Conservation (phyloP, 2,888 invertebrate species). For the Sinelater perroti region DNA sequence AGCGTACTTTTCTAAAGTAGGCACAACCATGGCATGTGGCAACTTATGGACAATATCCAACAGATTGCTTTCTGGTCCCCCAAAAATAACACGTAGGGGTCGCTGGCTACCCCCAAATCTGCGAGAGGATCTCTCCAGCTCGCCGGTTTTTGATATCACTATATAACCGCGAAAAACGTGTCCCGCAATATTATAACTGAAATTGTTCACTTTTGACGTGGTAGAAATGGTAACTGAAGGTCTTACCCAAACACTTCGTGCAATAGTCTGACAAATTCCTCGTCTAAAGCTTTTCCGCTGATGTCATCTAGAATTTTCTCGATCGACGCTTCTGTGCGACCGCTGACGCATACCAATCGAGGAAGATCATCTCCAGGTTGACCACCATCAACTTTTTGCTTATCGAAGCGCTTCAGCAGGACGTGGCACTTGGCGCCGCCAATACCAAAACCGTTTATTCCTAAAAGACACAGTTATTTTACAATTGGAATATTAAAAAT, state of each 20-base stretch:
- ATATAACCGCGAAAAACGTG: constrained; percentile 26
- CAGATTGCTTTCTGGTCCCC: constrained; percentile 3
- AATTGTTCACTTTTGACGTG: constrained; percentile 1
- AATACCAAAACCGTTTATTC: constrained; percentile 92
- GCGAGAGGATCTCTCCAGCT: constrained; percentile 6
- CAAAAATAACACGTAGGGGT: constrained; percentile 15
- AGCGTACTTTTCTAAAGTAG: constrained; percentile 69
- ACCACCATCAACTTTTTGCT: constrained; percentile 67
- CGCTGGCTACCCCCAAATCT: constrained; percentile 6
- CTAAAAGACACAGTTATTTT: no score
- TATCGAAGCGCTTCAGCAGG: constrained; percentile 69
- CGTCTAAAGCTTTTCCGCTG: constrained; percentile 68
- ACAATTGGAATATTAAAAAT: no score
- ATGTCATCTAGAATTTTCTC: constrained; percentile 71
- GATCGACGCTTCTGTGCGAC: constrained; percentile 82
- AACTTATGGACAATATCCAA: constrained; percentile 9
- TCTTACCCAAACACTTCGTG: constrained; percentile 51
- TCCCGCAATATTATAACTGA: constrained; percentile 10
- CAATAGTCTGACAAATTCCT: constrained; percentile 60
- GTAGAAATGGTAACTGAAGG: no score
- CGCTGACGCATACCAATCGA: constrained; percentile 77
- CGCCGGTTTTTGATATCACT: constrained; percentile 29
- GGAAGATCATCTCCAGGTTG: constrained; percentile 73
- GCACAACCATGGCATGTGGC: constrained; percentile 75
- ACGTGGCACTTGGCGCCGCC: constrained; percentile 88